These are phyloP conservation scores for Heterocephalus glaber DNA, from an alignment of 2,113 vertebrate species.

Conservation along the genomic window DNA sequence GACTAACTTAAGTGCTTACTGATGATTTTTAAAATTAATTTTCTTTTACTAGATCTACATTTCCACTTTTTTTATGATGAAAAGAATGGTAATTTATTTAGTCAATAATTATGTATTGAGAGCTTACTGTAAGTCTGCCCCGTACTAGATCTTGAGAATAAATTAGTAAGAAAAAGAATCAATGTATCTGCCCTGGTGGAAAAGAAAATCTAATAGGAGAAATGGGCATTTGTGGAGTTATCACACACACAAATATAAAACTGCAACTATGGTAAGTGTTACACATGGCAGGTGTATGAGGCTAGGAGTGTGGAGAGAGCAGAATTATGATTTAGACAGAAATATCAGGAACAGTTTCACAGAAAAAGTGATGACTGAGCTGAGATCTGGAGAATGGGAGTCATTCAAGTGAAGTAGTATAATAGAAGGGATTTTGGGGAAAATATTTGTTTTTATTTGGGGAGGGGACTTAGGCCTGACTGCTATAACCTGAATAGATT, in stretches of 20 bases:
- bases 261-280: accelerated
- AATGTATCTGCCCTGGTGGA: not conserved
- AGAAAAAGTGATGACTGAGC: not conserved
- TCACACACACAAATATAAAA: not conserved
- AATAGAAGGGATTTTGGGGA: not conserved
- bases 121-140: not conserved
- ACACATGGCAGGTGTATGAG: not conserved
- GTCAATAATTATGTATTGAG: not conserved
- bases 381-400: not conserved
- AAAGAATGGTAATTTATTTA: not conserved
- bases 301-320: not conserved
- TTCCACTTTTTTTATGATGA: not conserved
- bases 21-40: not conserved
- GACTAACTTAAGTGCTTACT: not conserved
- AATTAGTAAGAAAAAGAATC: not conserved
- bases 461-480: not conserved
- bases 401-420: not conserved
- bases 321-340: not conserved
- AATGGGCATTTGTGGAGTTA: not conserved
- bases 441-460: not conserved
- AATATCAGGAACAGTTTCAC: not conserved
- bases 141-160: not conserved
- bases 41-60: not conserved
- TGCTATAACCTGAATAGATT: not conserved
- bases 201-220: not conserved